These are phyloP conservation scores for Petrocephalus sullivani DNA, from an alignment of 2,797 vertebrate species.

Conservation along the genomic window DNA sequence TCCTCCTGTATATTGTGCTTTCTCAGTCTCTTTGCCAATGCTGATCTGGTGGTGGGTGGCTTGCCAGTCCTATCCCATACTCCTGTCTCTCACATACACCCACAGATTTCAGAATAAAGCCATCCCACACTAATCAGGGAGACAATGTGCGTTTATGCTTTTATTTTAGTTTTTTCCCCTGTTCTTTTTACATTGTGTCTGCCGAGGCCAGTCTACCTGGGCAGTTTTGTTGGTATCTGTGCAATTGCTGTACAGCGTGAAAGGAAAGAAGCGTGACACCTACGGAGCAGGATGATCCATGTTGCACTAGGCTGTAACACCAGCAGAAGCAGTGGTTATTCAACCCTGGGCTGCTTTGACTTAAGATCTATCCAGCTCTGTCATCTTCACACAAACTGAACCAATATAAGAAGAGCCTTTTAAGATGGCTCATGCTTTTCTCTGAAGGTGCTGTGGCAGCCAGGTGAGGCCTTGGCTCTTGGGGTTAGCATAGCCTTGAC, in stretches of 20 bases:
- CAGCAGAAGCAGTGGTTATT: background rate
- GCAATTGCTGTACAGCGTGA: conserved; percentile 5
- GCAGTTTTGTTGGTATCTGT: conserved; percentile 35
- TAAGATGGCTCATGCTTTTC: background rate
- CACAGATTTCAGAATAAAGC: background rate
- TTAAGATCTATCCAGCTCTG: background rate
- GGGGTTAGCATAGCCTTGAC: background rate
- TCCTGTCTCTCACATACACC: conserved; percentile 1
- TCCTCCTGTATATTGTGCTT: background rate
- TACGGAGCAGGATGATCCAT: background rate
- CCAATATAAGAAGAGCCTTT: background rate
- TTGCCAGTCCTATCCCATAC: background rate
- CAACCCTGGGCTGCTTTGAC: background rate
- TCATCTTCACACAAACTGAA: background rate
- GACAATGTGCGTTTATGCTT: background rate
- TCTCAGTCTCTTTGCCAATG: too few relatives aligned
- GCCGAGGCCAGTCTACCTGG: background rate
- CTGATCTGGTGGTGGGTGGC: too few relatives aligned
- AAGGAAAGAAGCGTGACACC: background rate
- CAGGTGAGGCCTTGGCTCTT: background rate
- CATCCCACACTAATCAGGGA: background rate
- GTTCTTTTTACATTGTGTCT: background rate
- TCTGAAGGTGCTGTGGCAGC: background rate
- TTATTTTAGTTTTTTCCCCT: background rate
- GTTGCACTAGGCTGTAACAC: background rate